Percentiles rank a stretch among this genome's conserved stretches.
Evolutionary conservation across 2,797 vertebrate genomes (phyloP).

Genomic region (Smutsia temminckii): DNA sequence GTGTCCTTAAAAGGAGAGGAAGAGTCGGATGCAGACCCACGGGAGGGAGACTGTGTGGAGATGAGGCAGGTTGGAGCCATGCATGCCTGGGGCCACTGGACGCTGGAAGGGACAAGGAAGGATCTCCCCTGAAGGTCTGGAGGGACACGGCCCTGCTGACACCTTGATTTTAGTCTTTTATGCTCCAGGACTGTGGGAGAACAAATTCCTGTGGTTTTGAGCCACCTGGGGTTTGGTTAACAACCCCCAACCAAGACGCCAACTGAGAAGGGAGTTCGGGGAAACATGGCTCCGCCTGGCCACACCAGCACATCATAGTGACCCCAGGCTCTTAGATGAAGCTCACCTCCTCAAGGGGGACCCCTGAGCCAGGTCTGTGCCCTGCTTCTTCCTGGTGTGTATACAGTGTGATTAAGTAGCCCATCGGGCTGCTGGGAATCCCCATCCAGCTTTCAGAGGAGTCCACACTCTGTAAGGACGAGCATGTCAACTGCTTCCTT

Average conservation of each 20-base stretch:
- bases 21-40: background rate
- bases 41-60: background rate
- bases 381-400: background rate
- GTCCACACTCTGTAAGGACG: fast-evolving
- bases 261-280: too few relatives aligned
- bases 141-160: too few relatives aligned
- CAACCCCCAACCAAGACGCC: fast-evolving
- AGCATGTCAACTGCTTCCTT: background rate
- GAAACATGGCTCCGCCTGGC: background rate
- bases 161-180: background rate
- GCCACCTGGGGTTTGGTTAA: fast-evolving
- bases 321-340: background rate
- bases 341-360: fast-evolving
- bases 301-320: fast-evolving
- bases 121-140: too few relatives aligned
- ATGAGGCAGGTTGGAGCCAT: fast-evolving
- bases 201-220: background rate
- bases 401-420: fast-evolving
- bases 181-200: background rate
- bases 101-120: background rate
- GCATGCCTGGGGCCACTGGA: fast-evolving
- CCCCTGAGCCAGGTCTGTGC: background rate
- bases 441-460: fast-evolving
- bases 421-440: fast-evolving
- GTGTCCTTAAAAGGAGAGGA: background rate